phyloP scores from a whole-genome alignment of 1,140 invertebrate species.

The Globodera ellingtonae region DNA sequence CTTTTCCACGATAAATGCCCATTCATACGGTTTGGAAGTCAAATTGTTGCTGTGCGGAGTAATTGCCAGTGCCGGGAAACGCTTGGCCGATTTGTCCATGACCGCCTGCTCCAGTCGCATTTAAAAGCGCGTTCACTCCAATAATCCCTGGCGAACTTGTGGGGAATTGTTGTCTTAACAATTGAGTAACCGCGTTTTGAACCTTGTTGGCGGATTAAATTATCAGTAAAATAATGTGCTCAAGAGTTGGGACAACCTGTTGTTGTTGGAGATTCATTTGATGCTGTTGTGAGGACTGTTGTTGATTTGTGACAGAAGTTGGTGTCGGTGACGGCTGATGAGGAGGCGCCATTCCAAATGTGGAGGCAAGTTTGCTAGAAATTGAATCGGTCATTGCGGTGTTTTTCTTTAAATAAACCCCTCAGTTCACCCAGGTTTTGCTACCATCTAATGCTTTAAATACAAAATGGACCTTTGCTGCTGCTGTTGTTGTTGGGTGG shows the following conservation, averaged over 20 bases:
- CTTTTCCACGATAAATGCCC: neutral
- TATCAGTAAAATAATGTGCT: neutral
- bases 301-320: neutral
- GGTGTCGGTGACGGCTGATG: conserved; percentile 1
- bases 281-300: conserved; percentile 12
- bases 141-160: neutral
- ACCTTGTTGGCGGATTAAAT: conserved; percentile 9
- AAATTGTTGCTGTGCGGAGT: conserved; percentile 23
- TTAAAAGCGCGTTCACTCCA: neutral
- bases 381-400: neutral
- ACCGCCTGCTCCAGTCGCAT: neutral
- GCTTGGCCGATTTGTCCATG: conserved; percentile 5
- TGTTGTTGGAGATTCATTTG: conserved; percentile 26
- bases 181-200: conserved; percentile 27
- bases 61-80: conserved; percentile 6
- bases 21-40: conserved; percentile 27
- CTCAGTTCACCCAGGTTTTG: too few species aligned
- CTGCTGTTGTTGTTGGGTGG: neutral
- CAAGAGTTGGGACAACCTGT: neutral
- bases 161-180: conserved; percentile 17
- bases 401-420: too few species aligned
- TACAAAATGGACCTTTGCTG: neutral
- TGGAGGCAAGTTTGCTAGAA: neutral
- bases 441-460: too few species aligned
- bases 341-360: neutral